Conservation (phyloP, 1,140 invertebrate species). For the Aphelinus atriplicis region DNA sequence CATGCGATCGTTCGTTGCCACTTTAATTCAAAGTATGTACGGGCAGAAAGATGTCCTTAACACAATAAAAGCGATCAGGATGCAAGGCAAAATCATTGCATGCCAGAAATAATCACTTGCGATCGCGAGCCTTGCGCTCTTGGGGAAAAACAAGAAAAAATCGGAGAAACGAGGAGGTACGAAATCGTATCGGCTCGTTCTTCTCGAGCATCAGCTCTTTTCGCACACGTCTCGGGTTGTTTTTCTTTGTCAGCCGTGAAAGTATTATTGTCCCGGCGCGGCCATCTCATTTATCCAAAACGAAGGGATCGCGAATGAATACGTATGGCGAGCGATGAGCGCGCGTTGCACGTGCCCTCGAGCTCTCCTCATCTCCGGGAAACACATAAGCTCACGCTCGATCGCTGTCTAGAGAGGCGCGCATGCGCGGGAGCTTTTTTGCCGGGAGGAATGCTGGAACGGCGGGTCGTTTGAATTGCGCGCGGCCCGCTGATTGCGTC, state of each 20-base stretch:
- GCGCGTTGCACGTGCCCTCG: background rate
- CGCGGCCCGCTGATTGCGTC: constrained; percentile 52
- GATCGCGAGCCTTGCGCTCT: background rate
- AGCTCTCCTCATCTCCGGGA: background rate
- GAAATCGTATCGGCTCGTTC: constrained; percentile 16
- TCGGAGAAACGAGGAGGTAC: background rate
- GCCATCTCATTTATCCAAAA: constrained; percentile 46
- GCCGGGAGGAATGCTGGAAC: constrained; percentile 58
- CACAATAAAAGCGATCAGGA: constrained; percentile 36
- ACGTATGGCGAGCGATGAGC: constrained; percentile 51
- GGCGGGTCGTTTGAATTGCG: constrained; percentile 64
- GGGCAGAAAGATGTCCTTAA: constrained; percentile 38
- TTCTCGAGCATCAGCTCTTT: background rate
- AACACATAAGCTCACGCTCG: background rate
- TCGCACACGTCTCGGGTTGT: no score
- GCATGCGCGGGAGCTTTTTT: constrained; percentile 59
- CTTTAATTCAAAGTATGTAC: no score
- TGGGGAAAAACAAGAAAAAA: no score
- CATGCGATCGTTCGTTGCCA: no score
- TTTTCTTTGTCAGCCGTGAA: constrained; percentile 6
- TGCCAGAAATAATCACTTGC: constrained; percentile 37
- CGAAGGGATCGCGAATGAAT: constrained; percentile 56
- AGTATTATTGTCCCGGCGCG: constrained; percentile 6
- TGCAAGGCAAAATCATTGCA: constrained; percentile 5
- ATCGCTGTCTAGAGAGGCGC: constrained; percentile 55